Evolutionary conservation across 2,888 invertebrate species (phyloP), one percentile per base, ranked within the genome.

Genomic region (Noctua janthe): DNA sequence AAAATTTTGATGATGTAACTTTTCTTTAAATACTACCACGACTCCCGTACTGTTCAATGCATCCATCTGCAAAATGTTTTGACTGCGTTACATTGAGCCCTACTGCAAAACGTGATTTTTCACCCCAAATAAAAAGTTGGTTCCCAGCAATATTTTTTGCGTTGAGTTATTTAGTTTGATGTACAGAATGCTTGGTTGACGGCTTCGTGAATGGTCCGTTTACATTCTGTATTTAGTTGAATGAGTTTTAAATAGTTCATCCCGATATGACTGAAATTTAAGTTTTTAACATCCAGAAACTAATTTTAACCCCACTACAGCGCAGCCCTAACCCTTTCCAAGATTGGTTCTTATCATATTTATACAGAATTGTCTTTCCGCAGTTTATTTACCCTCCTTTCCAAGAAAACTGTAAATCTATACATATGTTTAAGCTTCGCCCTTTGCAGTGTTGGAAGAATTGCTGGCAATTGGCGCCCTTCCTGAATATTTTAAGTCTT

Each of bases 301-400:
- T 43, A 82, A 76, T 75, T 64, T 51, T 0, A 39, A 72, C 43
- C 39, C 64, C 5, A 39, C 54, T 13, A 2, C 15, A 64, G 49
- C 15, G 13, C 87, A 88, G 70, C 89, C 89, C 90, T 89, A 81
- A 11, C 23, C n/a, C 2, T 56, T 62, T 17, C 39, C 17, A 77
- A 87, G 84, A 88, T 90, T 90, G 86, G 87, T 78, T 90, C 83
- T 84, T 90, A 87, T 89, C 90, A 90, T 90, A 90, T 90, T 88
- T 87, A 89, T 85, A 74, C 89, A 88, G 87, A 80, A 87, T 89
- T 88, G 90, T 89, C 84, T 88, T 81, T 75, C 35, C 10, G 56
- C 70, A 80, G 82, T 84, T 85, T 89, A 87, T 88, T 84, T 86
- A 72, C 85, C 78, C 79, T 84, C 66, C 15, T 87, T 87, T 78